These are phyloP conservation scores for Hymenopus coronatus DNA, from an alignment of 2,888 invertebrate genomes.

Conservation along the genomic window DNA sequence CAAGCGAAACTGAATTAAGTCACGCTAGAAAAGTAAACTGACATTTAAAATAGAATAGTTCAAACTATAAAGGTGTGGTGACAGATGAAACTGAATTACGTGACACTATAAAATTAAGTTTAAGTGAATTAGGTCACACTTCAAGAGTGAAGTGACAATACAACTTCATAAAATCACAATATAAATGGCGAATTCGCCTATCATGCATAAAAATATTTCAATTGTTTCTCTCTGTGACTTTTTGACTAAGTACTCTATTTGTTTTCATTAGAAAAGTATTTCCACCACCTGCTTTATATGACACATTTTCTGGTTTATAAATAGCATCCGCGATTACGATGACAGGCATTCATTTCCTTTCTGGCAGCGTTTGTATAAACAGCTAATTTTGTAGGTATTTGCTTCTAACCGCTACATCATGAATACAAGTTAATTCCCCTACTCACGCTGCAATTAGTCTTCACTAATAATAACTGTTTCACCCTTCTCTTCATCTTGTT, in stretches of 20 bases:
- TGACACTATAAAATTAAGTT: no score
- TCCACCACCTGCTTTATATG: not conserved
- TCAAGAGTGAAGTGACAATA: no score
- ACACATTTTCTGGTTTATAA: not conserved
- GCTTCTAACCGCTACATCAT: not conserved
- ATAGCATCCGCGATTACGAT: not conserved
- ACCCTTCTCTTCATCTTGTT: not conserved
- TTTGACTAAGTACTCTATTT: not conserved
- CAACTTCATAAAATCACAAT: no score
- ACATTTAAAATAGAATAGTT: no score
- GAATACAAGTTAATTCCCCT: not conserved
- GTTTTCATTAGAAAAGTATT: not conserved
- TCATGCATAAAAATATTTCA: no score
- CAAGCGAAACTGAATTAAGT: no score
- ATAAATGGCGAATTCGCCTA: no score
- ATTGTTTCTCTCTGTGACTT: no score
- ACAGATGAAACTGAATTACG: no score
- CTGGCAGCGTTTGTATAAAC: not conserved
- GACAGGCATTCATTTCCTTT: not conserved
- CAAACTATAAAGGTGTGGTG: no score
- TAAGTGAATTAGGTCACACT: no score
- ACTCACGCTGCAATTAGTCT: not conserved
- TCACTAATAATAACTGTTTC: slow-evolving; percentile 1
- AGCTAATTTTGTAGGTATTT: not conserved
- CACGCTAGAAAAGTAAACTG: no score